Evolutionary conservation across 2,888 invertebrate species (phyloP), one percentile per base, ranked within the genome.

Genomic region (Drosophila meridiana): DNA sequence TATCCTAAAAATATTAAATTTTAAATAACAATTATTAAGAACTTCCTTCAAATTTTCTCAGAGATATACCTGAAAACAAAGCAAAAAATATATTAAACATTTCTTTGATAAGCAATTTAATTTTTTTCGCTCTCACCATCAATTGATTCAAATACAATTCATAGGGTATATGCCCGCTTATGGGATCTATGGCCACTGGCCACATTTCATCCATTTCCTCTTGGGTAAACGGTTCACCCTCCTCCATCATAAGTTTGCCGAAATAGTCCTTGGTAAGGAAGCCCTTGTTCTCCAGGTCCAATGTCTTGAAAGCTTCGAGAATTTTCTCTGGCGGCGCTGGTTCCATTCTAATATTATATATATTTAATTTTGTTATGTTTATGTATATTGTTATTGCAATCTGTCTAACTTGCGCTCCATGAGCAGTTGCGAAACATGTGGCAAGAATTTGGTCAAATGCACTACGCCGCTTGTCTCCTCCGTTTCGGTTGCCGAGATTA

Each of bases 151-250:
- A 96, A 92, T 97, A 97, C 90, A 96, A 96, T 92, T 97, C 97
- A 91, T 98, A 99, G 42, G 97, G 96, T 75, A 98, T 95, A 47
- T 95, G 95, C 76, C 96, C 96, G 0, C 97, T 96, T 52, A 96
- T 95, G 0, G 97, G 96, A 92, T 98, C 97, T 47, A 97, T 94
- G 0, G 98, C 98, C 5, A 96, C 95, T 71, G 96, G 96, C 94
- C 98, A 95, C 98, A 98, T 98, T 93, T 98, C 98, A 68, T 98
- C 97, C 62, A 97, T 94, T 94, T 99, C 99, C 92, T 98, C 98
- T 93, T 95, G 95, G 2, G 96, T 96, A 89, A 99, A 98, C 0
- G 97, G 97, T 92, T 99, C 99, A 0, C 98, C 98, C 91, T 97
- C 96, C 93, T 98, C 97, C 90, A 96, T 95, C 95, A 99, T 96